Evolutionary conservation across 2,113 vertebrate genomes (phyloP).

Genomic region (Serilophus lunatus): DNA sequence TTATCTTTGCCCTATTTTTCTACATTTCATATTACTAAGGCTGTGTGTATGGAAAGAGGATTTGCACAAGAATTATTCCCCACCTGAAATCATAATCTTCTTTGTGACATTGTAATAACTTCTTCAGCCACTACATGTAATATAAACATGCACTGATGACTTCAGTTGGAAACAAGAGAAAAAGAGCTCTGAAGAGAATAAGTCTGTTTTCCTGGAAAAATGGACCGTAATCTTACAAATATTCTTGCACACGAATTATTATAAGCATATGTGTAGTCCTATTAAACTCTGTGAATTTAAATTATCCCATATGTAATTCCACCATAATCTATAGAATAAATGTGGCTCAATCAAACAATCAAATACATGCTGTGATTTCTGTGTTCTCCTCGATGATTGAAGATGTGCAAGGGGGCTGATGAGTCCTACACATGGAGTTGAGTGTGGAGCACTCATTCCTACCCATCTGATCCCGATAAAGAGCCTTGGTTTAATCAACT

Average conservation of each 20-base stretch:
- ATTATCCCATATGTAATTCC: conserved; percentile 12
- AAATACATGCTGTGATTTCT: neutral
- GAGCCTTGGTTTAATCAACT: neutral
- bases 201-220: conserved; percentile 21
- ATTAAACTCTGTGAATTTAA: neutral
- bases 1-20: conserved; percentile 54
- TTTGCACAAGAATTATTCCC: conserved; percentile 39
- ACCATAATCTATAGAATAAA: conserved; percentile 3
- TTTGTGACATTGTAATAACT: conserved; percentile 50
- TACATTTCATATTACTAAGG: neutral
- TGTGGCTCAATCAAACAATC: neutral
- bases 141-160: neutral
- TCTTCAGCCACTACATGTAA: conserved; percentile 40
- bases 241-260: conserved; percentile 10
- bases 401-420: neutral
- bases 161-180: neutral
- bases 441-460: neutral
- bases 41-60: conserved; percentile 50
- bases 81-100: conserved; percentile 55
- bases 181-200: neutral
- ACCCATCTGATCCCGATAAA: neutral
- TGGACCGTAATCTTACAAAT: neutral
- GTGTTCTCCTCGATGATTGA: neutral
- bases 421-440: fast-evolving
- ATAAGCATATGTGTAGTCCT: conserved; percentile 21